Conservation (phyloP, 2,888 invertebrate species). For the Hedya salicella region DNA sequence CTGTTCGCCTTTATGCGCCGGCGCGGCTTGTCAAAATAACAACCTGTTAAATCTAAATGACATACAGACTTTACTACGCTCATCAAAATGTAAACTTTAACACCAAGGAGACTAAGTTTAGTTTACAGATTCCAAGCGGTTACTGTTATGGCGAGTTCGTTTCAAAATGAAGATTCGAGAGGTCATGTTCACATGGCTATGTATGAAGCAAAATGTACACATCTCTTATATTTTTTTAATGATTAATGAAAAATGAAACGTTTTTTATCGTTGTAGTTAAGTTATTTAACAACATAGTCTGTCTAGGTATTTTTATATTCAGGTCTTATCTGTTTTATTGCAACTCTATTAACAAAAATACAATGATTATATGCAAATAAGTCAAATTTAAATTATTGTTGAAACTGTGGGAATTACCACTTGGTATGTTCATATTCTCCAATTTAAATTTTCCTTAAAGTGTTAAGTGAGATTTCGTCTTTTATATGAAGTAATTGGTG, state of each 20-base stretch:
- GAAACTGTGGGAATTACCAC: slow-evolving; percentile 1
- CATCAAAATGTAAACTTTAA: slow-evolving; percentile 6
- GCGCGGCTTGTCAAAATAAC: slow-evolving; percentile 48
- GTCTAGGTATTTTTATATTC: neutral
- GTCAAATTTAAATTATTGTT: neutral
- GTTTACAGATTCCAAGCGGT: neutral
- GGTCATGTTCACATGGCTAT: slow-evolving; percentile 48
- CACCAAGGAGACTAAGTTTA: neutral
- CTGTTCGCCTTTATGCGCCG: slow-evolving; percentile 61
- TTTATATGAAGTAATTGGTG: slow-evolving; percentile 26
- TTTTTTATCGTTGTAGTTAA: slow-evolving; percentile 14
- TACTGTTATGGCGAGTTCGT: neutral
- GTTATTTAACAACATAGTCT: slow-evolving; percentile 1
- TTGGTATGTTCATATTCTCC: neutral
- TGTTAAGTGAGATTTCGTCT: slow-evolving; percentile 20
- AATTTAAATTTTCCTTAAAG: slow-evolving; percentile 20
- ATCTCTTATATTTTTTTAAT: slow-evolving; percentile 24
- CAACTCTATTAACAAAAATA: neutral
- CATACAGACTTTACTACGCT: neutral
- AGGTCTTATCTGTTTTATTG: neutral
- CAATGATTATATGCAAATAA: neutral
- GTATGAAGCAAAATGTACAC: slow-evolving; percentile 39
- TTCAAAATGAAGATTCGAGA: slow-evolving; percentile 39
- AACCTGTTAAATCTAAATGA: slow-evolving; percentile 2
- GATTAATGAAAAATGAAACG: slow-evolving; percentile 17